Conservation (phyloP, 1,140 invertebrate species). For the Pogonus chalceus region DNA sequence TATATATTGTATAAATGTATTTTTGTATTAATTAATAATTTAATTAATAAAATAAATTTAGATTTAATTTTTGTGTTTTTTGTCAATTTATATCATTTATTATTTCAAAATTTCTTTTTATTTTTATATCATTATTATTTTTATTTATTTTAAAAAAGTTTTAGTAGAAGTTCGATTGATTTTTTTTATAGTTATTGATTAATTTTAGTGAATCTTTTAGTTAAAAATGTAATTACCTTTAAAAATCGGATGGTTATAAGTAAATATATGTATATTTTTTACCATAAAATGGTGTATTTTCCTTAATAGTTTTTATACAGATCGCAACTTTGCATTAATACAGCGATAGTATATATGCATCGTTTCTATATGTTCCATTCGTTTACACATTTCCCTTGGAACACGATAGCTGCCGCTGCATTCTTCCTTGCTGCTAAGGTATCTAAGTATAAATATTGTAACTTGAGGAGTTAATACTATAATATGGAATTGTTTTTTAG, state of each 20-base stretch:
- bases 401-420: slow-evolving; percentile 69
- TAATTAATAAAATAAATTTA: slow-evolving; percentile 10
- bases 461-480: too few species aligned
- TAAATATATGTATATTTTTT: too few species aligned
- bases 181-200: too few species aligned
- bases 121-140: slow-evolving; percentile 5
- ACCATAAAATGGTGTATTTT: slow-evolving; percentile 6
- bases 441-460: too few species aligned
- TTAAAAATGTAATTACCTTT: too few species aligned
- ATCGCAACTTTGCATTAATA: slow-evolving; percentile 85
- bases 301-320: slow-evolving; percentile 37
- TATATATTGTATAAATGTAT: too few species aligned
- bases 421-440: slow-evolving; percentile 91
- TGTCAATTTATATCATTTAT: background rate
- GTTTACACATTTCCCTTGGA: slow-evolving; percentile 74
- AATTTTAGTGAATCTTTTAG: too few species aligned
- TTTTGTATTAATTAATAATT: slow-evolving; percentile 8
- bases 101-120: background rate
- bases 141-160: background rate
- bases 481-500: slow-evolving; percentile 19
- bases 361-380: slow-evolving; percentile 94
- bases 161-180: too few species aligned
- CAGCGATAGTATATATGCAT: slow-evolving; percentile 97
- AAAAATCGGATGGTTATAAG: too few species aligned
- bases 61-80: slow-evolving; percentile 1